A percentile compares a stretch with the other conserved stretches of the same genome.
phyloP scores from a whole-genome alignment of 2,113 vertebrate genomes.

The Mobula hypostoma region DNA sequence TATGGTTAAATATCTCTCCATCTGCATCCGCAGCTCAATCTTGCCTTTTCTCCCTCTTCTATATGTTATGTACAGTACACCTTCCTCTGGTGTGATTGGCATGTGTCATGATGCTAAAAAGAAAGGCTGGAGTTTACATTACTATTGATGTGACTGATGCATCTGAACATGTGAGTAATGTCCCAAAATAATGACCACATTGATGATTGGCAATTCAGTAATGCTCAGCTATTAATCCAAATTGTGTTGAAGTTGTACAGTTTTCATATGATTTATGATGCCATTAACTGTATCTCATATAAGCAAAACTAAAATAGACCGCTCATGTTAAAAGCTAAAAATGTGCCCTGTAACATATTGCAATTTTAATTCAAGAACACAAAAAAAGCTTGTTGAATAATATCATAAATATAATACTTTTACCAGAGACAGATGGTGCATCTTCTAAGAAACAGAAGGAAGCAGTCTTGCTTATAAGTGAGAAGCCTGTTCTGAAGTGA shows the following conservation, averaged over 20 bases:
- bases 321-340: neutral
- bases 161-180: constrained; percentile 15
- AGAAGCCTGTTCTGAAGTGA: neutral
- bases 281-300: constrained; percentile 16
- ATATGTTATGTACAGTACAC: neutral
- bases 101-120: neutral
- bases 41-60: neutral
- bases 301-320: constrained; percentile 14
- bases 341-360: neutral
- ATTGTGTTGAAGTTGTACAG: constrained; percentile 28
- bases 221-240: constrained; percentile 35
- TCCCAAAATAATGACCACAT: constrained; percentile 34
- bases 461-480: neutral
- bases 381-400: neutral
- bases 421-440: neutral
- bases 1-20: neutral
- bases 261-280: constrained; percentile 30
- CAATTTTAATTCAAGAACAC: constrained; percentile 9
- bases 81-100: neutral
- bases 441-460: neutral
- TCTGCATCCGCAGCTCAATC: neutral
- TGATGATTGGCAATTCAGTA: constrained; percentile 34
- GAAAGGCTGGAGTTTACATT: neutral
- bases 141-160: neutral
- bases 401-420: neutral